These are phyloP conservation scores for Micoletzkya japonica DNA, from an alignment of 2,888 invertebrate genomes.

Conservation along the genomic window DNA sequence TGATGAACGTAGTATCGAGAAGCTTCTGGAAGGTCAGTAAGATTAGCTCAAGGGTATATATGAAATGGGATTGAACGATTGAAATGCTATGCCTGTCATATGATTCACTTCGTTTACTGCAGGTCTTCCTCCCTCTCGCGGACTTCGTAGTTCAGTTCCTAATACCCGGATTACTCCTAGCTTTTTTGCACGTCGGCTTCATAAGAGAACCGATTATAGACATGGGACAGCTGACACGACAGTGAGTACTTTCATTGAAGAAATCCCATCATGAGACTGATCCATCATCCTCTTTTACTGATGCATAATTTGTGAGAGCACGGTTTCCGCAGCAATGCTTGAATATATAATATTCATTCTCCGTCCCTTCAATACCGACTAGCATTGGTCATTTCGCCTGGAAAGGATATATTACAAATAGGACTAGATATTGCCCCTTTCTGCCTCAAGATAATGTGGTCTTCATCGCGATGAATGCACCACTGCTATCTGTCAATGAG, in stretches of 20 bases:
- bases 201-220: slow-evolving; percentile 61
- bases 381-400: too few relatives aligned
- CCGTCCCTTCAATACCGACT: too few relatives aligned
- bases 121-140: slow-evolving; percentile 58
- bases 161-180: slow-evolving; percentile 57
- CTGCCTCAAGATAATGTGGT: too few relatives aligned
- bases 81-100: background rate
- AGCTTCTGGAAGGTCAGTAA: slow-evolving; percentile 62
- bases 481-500: too few relatives aligned
- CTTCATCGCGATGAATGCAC: too few relatives aligned
- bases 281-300: too few relatives aligned
- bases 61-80: background rate
- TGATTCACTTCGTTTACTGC: background rate
- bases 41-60: background rate
- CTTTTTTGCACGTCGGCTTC: slow-evolving; percentile 59
- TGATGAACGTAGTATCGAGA: slow-evolving; percentile 55
- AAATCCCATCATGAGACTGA: too few relatives aligned
- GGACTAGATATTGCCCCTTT: too few relatives aligned
- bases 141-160: slow-evolving; percentile 62
- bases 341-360: too few relatives aligned
- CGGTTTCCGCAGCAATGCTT: too few relatives aligned
- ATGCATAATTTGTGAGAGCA: too few relatives aligned
- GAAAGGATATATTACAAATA: too few relatives aligned
- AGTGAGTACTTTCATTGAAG: slow-evolving; percentile 46
- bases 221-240: slow-evolving; percentile 55